A percentile compares a stretch with the other conserved stretches of the same genome.
phyloP scores from a whole-genome alignment of 1,140 invertebrate genomes.

The Mercenaria mercenaria region DNA sequence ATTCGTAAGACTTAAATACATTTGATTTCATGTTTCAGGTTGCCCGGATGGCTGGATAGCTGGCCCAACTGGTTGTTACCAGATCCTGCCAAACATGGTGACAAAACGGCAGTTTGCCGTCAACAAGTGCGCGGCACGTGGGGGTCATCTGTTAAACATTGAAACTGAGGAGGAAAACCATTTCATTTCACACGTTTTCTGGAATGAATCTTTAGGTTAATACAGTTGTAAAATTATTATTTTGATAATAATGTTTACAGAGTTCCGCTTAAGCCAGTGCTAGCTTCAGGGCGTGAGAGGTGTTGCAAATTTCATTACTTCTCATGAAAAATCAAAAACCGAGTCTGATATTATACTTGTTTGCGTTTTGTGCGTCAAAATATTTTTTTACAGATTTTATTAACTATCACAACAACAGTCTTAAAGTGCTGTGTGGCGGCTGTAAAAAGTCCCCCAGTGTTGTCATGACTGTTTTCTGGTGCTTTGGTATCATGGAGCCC shows the following conservation, averaged over 20 bases:
- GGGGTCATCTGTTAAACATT: slow-evolving; percentile 87
- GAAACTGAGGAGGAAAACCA: slow-evolving; percentile 88
- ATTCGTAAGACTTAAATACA: too few species aligned
- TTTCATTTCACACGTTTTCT: slow-evolving; percentile 86
- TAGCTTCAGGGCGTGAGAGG: too few species aligned
- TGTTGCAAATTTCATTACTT: too few species aligned
- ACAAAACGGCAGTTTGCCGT: slow-evolving; percentile 48
- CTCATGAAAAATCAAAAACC: background rate
- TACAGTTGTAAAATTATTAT: background rate
- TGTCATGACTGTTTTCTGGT: too few species aligned
- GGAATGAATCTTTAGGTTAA: slow-evolving; percentile 11
- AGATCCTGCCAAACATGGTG: background rate
- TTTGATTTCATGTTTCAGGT: slow-evolving; percentile 38
- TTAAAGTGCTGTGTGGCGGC: too few species aligned
- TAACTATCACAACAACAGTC: too few species aligned
- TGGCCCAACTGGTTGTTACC: slow-evolving; percentile 75
- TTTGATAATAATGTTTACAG: background rate
- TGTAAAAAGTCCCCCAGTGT: too few species aligned
- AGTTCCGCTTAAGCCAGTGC: background rate
- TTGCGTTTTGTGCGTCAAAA: too few species aligned
- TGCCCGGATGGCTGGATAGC: slow-evolving; percentile 72
- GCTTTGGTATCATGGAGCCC: too few species aligned
- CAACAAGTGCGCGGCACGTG: slow-evolving; percentile 67
- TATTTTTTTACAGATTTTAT: too few species aligned
- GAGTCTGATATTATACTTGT: too few species aligned